These are phyloP conservation scores for Rhinoptilus africanus DNA, from an alignment of 2,113 vertebrate genomes.

Conservation along the genomic window DNA sequence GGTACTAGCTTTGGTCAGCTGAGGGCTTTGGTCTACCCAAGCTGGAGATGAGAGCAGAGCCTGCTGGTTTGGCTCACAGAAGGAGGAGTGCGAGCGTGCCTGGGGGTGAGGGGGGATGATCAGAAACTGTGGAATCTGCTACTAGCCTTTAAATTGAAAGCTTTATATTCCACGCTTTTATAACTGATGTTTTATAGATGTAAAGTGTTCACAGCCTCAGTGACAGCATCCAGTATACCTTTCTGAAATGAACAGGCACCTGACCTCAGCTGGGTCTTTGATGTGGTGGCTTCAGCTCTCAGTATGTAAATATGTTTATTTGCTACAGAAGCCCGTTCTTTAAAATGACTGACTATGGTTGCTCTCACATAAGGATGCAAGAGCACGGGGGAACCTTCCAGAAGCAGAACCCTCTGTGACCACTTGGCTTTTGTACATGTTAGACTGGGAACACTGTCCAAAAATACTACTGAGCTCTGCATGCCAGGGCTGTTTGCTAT, in stretches of 20 bases:
- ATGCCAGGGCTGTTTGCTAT: not conserved
- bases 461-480: not conserved
- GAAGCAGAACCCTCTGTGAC: not conserved
- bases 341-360: not conserved
- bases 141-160: conserved; percentile 60
- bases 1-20: not conserved
- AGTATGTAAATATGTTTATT: conserved; percentile 61
- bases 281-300: conserved; percentile 46
- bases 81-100: not conserved
- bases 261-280: conserved; percentile 62
- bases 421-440: not conserved
- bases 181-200: conserved; percentile 70
- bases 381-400: not conserved
- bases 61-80: not conserved
- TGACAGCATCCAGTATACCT: conserved; percentile 54
- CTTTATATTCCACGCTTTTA: conserved; percentile 45
- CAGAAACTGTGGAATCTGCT: not conserved
- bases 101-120: not conserved
- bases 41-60: not conserved
- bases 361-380: not conserved
- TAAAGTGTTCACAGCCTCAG: conserved; percentile 49
- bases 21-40: not conserved
- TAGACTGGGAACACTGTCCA: not conserved
- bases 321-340: conserved; percentile 9
- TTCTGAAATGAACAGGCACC: conserved; percentile 61